Percentiles rank a stretch among this genome's conserved stretches.
These are phyloP conservation scores for Recurvirostra avosetta DNA, from an alignment of 2,113 vertebrate genomes.

Conservation along the genomic window DNA sequence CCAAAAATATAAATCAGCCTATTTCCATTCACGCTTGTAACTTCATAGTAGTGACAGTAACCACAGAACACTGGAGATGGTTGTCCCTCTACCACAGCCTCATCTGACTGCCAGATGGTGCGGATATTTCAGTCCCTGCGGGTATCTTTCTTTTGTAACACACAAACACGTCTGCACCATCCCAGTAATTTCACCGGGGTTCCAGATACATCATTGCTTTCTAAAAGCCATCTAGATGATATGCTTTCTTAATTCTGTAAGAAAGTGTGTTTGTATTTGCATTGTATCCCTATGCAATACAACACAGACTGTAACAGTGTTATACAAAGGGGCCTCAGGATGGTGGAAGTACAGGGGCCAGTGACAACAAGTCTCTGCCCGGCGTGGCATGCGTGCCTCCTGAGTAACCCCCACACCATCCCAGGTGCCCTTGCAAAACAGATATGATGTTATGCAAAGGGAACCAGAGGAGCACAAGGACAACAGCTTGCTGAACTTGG, in stretches of 20 bases:
- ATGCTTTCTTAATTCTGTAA: not conserved
- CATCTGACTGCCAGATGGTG: not conserved
- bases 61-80: not conserved
- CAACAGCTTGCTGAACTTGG: too few species aligned
- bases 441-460: too few species aligned
- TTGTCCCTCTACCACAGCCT: not conserved
- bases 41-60: not conserved
- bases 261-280: not conserved
- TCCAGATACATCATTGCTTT: not conserved
- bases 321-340: not conserved
- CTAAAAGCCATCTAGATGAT: not conserved
- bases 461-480: too few species aligned
- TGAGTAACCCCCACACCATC: too few species aligned
- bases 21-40: not conserved
- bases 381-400: too few species aligned
- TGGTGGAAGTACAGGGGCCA: not conserved
- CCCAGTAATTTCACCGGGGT: not conserved
- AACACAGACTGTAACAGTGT: fast-evolving
- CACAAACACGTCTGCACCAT: not conserved
- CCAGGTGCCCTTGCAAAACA: too few species aligned
- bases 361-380: too few species aligned
- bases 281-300: too few species aligned
- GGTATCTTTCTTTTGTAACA: not conserved
- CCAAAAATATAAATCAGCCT: not conserved
- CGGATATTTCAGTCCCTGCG: not conserved